These are phyloP conservation scores for Drosophila pachea DNA, from an alignment of 1,140 invertebrate species.

Conservation along the genomic window DNA sequence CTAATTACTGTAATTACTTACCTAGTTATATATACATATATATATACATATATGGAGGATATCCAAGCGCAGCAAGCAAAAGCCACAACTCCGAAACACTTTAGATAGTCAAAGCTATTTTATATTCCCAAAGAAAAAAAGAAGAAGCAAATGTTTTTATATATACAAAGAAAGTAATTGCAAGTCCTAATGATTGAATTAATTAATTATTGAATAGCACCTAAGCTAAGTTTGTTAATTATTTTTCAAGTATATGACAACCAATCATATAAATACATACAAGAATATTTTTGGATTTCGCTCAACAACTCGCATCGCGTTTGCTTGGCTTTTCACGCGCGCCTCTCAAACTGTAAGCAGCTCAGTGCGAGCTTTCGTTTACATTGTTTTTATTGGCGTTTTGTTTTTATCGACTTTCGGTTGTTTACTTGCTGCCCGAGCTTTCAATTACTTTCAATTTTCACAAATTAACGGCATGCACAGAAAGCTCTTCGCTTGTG, in stretches of 20 bases:
- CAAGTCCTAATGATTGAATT: constrained; percentile 46
- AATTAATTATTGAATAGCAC: constrained; percentile 56
- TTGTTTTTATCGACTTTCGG: constrained; percentile 50
- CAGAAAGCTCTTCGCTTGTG: constrained; percentile 41
- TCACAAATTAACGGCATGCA: constrained; percentile 13
- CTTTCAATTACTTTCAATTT: constrained; percentile 6
- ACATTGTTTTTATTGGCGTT: constrained; percentile 33
- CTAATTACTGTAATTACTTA: constrained; percentile 34
- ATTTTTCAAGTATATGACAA: constrained; percentile 68
- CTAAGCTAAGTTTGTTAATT: constrained; percentile 70
- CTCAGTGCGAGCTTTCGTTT: constrained; percentile 2
- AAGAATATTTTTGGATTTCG: constrained; percentile 73
- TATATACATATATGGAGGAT: constrained; percentile 17
- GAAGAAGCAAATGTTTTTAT: constrained; percentile 59
- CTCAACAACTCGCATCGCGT: constrained; percentile 37
- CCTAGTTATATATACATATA: constrained; percentile 11
- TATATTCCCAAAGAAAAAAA: constrained; percentile 41
- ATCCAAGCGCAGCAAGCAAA: constrained; percentile 46
- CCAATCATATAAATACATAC: constrained; percentile 30
- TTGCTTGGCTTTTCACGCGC: not conserved
- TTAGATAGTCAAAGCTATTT: constrained; percentile 75
- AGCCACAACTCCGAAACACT: not conserved
- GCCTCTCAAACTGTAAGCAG: constrained; percentile 12
- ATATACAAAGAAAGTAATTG: constrained; percentile 5
- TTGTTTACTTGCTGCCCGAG: constrained; percentile 49